phyloP scores from a whole-genome alignment of 35 echinoderm and acorn worm species.

The Ophiothrix spiculata region DNA sequence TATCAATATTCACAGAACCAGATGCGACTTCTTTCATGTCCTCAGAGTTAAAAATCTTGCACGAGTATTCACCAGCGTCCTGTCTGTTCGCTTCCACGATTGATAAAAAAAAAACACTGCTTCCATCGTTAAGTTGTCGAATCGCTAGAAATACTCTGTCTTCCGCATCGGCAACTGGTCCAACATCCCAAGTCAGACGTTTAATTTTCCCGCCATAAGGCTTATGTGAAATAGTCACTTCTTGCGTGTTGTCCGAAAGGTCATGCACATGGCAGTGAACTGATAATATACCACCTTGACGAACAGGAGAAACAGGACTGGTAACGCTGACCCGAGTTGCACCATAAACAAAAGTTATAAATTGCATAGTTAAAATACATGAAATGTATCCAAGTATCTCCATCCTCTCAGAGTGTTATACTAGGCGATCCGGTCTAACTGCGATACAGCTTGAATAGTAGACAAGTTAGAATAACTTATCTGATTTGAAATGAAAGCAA shows the following conservation, averaged over 20 bases:
- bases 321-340: not conserved
- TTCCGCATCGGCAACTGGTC: not conserved
- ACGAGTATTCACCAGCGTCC: not conserved
- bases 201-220: not conserved
- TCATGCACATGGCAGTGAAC: not conserved
- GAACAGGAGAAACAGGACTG: not conserved
- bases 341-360: not conserved
- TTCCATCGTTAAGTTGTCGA: not conserved
- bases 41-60: not conserved
- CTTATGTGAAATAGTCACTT: not conserved
- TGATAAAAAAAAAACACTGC: not conserved
- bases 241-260: not conserved
- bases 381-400: not conserved
- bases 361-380: not conserved
- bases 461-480: conserved; percentile 6
- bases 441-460: not conserved
- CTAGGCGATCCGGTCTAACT: not conserved
- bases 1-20: not conserved
- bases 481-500: not conserved
- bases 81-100: not conserved
- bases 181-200: not conserved
- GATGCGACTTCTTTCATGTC: not conserved
- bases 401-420: not conserved
- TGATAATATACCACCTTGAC: not conserved
- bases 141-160: not conserved